Evolutionary conservation across 2,888 invertebrate genomes (phyloP), one percentile per base, ranked within the genome.

Genomic region (Eupelmus urozonus): DNA sequence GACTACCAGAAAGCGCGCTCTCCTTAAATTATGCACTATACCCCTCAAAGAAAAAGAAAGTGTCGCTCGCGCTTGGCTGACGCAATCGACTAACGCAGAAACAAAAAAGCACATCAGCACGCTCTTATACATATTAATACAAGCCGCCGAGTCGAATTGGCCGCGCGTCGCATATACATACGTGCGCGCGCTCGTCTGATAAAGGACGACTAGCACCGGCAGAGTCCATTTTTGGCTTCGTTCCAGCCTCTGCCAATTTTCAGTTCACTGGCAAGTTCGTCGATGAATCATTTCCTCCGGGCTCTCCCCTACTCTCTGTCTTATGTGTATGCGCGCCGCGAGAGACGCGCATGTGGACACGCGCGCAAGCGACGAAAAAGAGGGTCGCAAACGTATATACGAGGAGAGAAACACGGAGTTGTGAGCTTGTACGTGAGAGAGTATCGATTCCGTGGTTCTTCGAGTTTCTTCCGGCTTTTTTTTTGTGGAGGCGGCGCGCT

Each of bases 251-350:
- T n/a, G 66, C 42, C 66, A 67, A 76, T 79, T 79, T 79, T 72
- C 79, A 79, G 76, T 76, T 72, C 71, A 75, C 66, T 71, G 73
- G 79, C 76, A 72, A 74, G 79, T 79, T 76, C 79, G 79, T 60
- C 76, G 79, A 79, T 79, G 79, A 79, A 79, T 79, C 79, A 79
- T 79, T 79, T 79, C 79, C 72, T 72, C 72, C 25, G 51, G 1
- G 9, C 42, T 55, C 49, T 18, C n/a, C 42, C 49, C 18, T 4
- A 2, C 16, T 4, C 13, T 34, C 40, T 40, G 34, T 67, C 66
- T 45, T 42, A n/a, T 53, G 29, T 42, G 53, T 18, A 40, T 45
- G n/a, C n/a, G n/a, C n/a, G n/a, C n/a, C n/a, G n/a, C n/a, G 34
- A 34, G 34, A 34, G 34, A 9, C 5, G 9, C 3, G 34, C 5